Evolutionary conservation across 2,888 invertebrate species (phyloP).

Genomic region (Acrocyrtus sp.): DNA sequence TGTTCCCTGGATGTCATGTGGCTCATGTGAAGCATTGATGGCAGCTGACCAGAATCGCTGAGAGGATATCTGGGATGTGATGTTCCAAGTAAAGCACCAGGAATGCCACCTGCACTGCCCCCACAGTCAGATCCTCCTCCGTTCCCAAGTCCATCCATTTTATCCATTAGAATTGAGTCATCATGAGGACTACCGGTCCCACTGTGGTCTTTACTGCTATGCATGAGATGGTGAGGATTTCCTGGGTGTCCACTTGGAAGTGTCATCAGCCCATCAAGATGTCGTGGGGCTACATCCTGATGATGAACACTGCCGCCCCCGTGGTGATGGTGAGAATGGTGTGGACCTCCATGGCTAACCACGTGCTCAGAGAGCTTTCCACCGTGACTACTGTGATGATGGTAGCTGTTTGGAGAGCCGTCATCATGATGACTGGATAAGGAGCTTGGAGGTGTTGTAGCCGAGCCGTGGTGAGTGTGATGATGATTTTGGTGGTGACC

Average conservation of each 20-base stretch:
- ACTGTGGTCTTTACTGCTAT: slow-evolving; percentile 50
- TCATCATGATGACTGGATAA: slow-evolving; percentile 52
- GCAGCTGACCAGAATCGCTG: slow-evolving; percentile 55
- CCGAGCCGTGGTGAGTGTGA: slow-evolving; percentile 54
- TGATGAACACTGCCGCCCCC: slow-evolving; percentile 43
- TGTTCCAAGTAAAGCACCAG: slow-evolving; percentile 26
- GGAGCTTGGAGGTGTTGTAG: slow-evolving; percentile 52
- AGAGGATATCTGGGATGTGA: slow-evolving; percentile 46
- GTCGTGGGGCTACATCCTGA: slow-evolving; percentile 22
- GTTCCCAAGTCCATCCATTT: slow-evolving; percentile 57
- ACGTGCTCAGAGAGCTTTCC: slow-evolving; percentile 42
- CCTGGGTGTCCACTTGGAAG: slow-evolving; percentile 38
- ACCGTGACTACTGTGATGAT: slow-evolving; percentile 51
- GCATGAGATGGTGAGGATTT: slow-evolving; percentile 53
- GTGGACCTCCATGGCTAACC: slow-evolving; percentile 29
- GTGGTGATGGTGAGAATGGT: slow-evolving; percentile 52
- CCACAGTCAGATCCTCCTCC: slow-evolving; percentile 56
- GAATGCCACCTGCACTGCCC: slow-evolving; percentile 37
- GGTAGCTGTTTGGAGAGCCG: slow-evolving; percentile 56
- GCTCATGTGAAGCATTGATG: slow-evolving; percentile 55
- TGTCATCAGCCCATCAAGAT: slow-evolving; percentile 42
- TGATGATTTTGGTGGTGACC: slow-evolving; percentile 59
- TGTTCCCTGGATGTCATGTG: slow-evolving; percentile 63
- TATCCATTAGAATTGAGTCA: slow-evolving; percentile 56
- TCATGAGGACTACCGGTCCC: slow-evolving; percentile 55